A percentile compares a stretch with the other conserved stretches of the same genome.
Conservation (phyloP, 2,113 vertebrate genomes). For the Atherinomorus stipes region DNA sequence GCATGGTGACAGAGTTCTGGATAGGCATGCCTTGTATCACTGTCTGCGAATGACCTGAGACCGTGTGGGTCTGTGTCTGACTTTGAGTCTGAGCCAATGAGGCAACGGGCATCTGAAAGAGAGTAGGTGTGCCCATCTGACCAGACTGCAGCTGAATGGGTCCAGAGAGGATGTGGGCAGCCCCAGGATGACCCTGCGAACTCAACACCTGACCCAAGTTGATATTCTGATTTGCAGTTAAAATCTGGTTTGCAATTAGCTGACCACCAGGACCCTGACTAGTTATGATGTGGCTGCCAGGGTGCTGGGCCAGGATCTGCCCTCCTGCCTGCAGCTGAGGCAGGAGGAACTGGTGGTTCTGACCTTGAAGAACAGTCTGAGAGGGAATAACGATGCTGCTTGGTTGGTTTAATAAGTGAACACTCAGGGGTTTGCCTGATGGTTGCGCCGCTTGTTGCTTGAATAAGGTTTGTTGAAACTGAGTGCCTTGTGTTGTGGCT, state of each 20-base stretch:
- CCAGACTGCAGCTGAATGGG: conserved; percentile 91
- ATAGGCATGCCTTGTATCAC: conserved; percentile 93
- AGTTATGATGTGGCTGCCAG: conserved; percentile 87
- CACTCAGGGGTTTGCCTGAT: conserved; percentile 91
- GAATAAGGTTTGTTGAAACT: conserved; percentile 88
- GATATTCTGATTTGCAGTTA: conserved; percentile 94
- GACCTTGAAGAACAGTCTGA: conserved; percentile 89
- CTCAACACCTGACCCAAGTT: conserved; percentile 91
- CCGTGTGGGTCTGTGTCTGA: conserved; percentile 85
- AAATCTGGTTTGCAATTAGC: conserved; percentile 91
- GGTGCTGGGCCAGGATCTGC: conserved; percentile 90
- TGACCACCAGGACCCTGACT: conserved; percentile 89
- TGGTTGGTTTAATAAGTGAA: conserved; percentile 92
- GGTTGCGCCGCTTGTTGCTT: conserved; percentile 83
- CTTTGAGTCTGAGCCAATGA: conserved; percentile 83
- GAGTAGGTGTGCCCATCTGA: conserved; percentile 88
- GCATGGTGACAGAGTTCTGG: conserved; percentile 91
- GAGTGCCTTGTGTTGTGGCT: conserved; percentile 78
- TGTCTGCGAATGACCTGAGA: conserved; percentile 82
- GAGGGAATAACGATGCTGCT: conserved; percentile 96
- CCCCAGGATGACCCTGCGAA: conserved; percentile 88
- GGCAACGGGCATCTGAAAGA: conserved; percentile 95
- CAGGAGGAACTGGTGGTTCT: conserved; percentile 95
- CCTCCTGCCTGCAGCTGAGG: conserved; percentile 88
- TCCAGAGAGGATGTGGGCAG: conserved; percentile 92